Conservation (phyloP, 2,113 vertebrate species). For the Bufo bufo region DNA sequence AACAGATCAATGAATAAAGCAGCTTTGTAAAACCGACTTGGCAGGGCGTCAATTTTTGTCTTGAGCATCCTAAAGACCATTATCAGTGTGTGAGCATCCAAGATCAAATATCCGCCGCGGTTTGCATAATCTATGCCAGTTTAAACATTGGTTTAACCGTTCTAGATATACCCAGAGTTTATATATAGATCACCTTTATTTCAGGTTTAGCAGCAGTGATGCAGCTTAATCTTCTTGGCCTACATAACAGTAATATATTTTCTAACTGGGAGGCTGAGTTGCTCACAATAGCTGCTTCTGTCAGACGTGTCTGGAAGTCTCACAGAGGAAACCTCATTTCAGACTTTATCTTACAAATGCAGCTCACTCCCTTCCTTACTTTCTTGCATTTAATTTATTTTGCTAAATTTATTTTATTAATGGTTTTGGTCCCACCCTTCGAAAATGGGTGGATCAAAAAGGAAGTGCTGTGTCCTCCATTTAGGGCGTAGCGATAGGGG, state of each 20-base stretch:
- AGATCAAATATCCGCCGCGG: conserved; percentile 32
- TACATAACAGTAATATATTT: conserved; percentile 24
- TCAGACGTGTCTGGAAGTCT: conserved; percentile 1
- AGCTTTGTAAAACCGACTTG: conserved; percentile 20
- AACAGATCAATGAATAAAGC: conserved; percentile 28
- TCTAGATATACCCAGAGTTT: conserved; percentile 5
- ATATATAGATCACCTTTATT: conserved; percentile 49
- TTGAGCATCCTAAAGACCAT: conserved; percentile 17
- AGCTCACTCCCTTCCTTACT: background rate
- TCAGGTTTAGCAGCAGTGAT: conserved; percentile 34
- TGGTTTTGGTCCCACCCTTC: too few species aligned
- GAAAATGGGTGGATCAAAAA: too few species aligned
- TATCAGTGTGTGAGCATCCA: conserved; percentile 29
- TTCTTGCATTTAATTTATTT: background rate
- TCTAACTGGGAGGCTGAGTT: background rate
- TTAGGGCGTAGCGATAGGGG: too few species aligned
- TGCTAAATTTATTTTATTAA: too few species aligned
- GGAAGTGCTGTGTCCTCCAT: too few species aligned
- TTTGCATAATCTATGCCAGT: conserved; percentile 37
- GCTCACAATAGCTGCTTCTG: background rate
- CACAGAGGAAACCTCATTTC: background rate
- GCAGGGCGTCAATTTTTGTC: conserved; percentile 25
- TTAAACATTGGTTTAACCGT: conserved; percentile 15
- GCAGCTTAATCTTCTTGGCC: conserved; percentile 28
- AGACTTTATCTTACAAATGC: background rate